Base-by-base conservation (phyloP, 2,888 invertebrate genomes). In the Paralinhomoeus sp. region DNA sequence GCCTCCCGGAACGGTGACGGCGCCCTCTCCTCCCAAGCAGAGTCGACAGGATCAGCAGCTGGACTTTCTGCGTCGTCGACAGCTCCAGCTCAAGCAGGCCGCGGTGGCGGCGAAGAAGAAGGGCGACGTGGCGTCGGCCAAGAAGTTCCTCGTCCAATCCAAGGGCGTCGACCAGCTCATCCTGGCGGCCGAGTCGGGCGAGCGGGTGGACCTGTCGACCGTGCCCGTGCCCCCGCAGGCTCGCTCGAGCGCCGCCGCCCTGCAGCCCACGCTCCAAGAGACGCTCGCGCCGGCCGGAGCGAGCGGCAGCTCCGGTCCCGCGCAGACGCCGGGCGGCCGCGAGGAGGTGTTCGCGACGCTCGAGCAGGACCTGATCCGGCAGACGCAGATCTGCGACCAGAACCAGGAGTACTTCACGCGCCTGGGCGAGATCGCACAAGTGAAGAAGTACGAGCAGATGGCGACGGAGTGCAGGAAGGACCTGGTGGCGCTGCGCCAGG, bases 371-470 rank as follows among this genome's bases (percentile, higher is more conserved):
- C 69, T 91, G 38, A 71, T 74, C 18, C 73, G 54, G 33, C 66
- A 66, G 49, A 48, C 54, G 5, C 48, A 51, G 21, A 35, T 49
- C 17, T 54, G 54, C 2, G 52, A 54, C 37, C 49, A 45, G 20
- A 87, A 83, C 45, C 67, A 80, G 45, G 81, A 84, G 64, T 83
- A 89, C 62, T 80, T 80, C 61, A 77, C 78, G 57, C 78, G 80
- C 15, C 71, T 84, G 57, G 89, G 87, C 9, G 84, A 85, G 64
- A 75, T 89, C 3, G 76, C 80, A 1, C 81, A 81, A 54, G 78
- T 79, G 55, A 81, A 83, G 24, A 65, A 64, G 62, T 67, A 57
- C 67, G 85, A 89, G 59, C 76, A 80, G 53, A 67, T 87, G 46
- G 82, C 81, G 0, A 65, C 80, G 34, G 73, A 74, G 23, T 80